Evolutionary conservation across 2,888 invertebrate genomes (phyloP).

Genomic region (Brachycybe producta): DNA sequence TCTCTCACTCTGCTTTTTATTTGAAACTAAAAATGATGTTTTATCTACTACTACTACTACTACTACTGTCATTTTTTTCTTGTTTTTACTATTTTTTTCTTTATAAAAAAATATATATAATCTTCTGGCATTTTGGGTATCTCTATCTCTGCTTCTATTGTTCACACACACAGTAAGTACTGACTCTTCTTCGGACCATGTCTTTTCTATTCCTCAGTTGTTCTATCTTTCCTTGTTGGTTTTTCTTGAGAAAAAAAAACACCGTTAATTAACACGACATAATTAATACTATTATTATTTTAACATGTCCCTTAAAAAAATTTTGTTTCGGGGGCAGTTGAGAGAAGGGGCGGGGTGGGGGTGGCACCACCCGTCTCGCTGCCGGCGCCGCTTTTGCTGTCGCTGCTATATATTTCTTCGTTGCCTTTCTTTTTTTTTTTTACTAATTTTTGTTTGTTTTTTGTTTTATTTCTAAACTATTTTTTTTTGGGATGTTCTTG

Average conservation of each 20-base stretch:
- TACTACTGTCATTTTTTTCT: background rate
- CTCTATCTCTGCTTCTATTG: conserved; percentile 6
- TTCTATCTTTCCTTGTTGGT: background rate
- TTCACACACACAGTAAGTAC: too few species aligned
- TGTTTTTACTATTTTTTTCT: conserved; percentile 1
- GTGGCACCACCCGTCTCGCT: conserved; percentile 4
- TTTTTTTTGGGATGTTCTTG: too few species aligned
- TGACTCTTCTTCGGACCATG: too few species aligned
- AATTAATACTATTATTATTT: background rate
- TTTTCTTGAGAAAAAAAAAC: background rate
- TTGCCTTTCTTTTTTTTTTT: conserved; percentile 3
- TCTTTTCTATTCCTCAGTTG: background rate
- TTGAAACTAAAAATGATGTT: too few species aligned
- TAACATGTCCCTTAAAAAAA: too few species aligned
- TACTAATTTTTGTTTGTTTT: too few species aligned
- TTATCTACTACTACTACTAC: too few species aligned
- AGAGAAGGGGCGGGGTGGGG: conserved; percentile 1
- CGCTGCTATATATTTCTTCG: conserved; percentile 7
- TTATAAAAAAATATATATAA: conserved; percentile 4
- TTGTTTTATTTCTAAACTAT: too few species aligned
- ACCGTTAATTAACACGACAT: too few species aligned
- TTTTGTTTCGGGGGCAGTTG: conserved; percentile 6
- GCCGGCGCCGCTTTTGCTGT: background rate
- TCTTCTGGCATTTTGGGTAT: conserved; percentile 3
- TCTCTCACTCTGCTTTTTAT: background rate